phyloP scores from a whole-genome alignment of 2,888 invertebrate genomes.

The Nesidiocoris tenuis region DNA sequence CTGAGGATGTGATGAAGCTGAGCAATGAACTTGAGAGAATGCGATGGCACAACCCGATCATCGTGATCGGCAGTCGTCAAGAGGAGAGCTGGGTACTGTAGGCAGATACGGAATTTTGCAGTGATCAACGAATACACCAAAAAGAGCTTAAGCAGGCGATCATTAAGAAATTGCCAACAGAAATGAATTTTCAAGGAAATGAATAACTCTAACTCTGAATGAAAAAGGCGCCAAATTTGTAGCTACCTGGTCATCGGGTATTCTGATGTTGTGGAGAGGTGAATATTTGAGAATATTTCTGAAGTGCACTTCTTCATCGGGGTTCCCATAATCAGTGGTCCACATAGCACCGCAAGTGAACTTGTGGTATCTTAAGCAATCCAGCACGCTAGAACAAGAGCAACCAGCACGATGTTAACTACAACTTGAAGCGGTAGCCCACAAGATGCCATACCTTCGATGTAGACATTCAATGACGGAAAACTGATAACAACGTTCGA shows the following conservation, averaged over 20 bases:
- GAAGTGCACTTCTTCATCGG: conserved; percentile 84
- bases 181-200: too few relatives aligned
- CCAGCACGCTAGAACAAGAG: conserved; percentile 72
- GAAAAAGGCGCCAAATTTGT: neutral
- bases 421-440: too few relatives aligned
- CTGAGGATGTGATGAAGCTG: conserved; percentile 78
- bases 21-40: conserved; percentile 93
- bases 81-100: conserved; percentile 86
- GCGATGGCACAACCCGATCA: conserved; percentile 95
- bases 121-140: too few relatives aligned
- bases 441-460: too few relatives aligned
- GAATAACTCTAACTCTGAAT: too few relatives aligned
- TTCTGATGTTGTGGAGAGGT: conserved; percentile 85
- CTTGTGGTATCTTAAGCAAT: conserved; percentile 96
- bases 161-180: too few relatives aligned
- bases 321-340: conserved; percentile 93
- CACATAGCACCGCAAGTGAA: conserved; percentile 97
- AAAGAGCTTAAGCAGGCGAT: too few relatives aligned
- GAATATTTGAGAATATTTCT: conserved; percentile 82
- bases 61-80: conserved; percentile 97
- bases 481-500: neutral
- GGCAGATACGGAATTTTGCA: neutral
- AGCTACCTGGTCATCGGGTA: conserved; percentile 61
- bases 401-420: neutral
- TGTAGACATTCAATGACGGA: too few relatives aligned